Evolutionary conservation across 1,140 invertebrate species (phyloP), one percentile per base, ranked within the genome.

Genomic region (Cyclina sinensis): DNA sequence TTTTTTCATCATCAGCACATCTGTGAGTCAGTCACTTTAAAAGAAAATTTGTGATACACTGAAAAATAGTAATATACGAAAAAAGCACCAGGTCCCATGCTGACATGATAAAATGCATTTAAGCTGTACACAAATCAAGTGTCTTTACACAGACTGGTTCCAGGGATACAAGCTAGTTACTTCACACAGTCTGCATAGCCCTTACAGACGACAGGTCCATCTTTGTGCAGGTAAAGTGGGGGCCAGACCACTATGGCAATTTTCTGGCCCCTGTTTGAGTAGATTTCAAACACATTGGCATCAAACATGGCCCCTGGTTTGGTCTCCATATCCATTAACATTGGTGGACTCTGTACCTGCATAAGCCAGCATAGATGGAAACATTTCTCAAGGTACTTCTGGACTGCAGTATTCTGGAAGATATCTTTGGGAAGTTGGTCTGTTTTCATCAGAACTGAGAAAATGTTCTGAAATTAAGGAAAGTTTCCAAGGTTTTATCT

Each of bases 321-420:
- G 18, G n/a, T 62, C 27, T 24, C 24, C 24, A 62, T 11, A 27
- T 62, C 57, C 24, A 62, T 62, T 5, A 24, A 18, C 32, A 86
- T 46, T 7, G 83, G 83, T 1, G 83, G 83, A 9, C 76, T 4
- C n/a, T 86, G 83, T 37, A 30, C n/a, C n/a, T 54, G 37, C 83
- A 86, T 86, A 48, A 86, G 21, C 83, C 83, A 86, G 30, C 11
- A n/a, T 14, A 74, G 4, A 1, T 86, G 30, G 48, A 74, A 62
- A 27, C n/a, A 62, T 27, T 62, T 62, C 24, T 62, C 57, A 27
- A 62, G 57, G 57, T 62, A 62, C 27, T 27, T 62, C 57, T 62
- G n/a, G 24, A 62, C 24, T 7, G 4, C 57, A 1, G 4, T 3
- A n/a, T 62, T 62, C 57, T 62, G 57, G 5, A 62, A 62, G 5